Evolutionary conservation across 2,888 invertebrate species (phyloP).

Genomic region (Epistrophella euchroma): DNA sequence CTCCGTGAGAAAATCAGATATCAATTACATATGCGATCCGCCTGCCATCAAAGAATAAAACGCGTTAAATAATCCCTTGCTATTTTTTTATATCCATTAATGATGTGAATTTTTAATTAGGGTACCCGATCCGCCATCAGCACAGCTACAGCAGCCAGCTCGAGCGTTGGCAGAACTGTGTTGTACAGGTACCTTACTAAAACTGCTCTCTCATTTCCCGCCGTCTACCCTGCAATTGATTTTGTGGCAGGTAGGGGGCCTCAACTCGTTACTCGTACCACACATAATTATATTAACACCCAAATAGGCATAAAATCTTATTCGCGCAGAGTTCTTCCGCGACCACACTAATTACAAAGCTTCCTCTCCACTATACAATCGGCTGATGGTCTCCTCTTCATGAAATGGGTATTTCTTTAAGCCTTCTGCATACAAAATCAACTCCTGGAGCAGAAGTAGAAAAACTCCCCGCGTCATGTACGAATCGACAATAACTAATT

Average conservation of each 20-base stretch:
- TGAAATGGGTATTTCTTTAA: slow-evolving; percentile 5
- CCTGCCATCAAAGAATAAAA: slow-evolving; percentile 60
- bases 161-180: background rate
- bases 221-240: background rate
- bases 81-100: slow-evolving; percentile 63
- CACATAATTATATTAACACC: slow-evolving; percentile 75
- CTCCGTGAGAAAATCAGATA: slow-evolving; percentile 73
- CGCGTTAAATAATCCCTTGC: slow-evolving; percentile 65
- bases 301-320: slow-evolving; percentile 75
- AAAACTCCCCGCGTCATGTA: slow-evolving; percentile 75
- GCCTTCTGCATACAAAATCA: slow-evolving; percentile 33
- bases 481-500: slow-evolving; percentile 76
- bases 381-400: slow-evolving; percentile 34
- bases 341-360: slow-evolving; percentile 75
- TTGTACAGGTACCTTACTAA: slow-evolving; percentile 62
- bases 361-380: slow-evolving; percentile 31
- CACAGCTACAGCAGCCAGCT: background rate
- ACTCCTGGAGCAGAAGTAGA: slow-evolving; percentile 25
- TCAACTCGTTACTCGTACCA: slow-evolving; percentile 34
- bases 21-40: slow-evolving; percentile 71
- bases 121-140: slow-evolving; percentile 28
- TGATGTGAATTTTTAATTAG: slow-evolving; percentile 76
- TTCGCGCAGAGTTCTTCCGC: slow-evolving; percentile 68
- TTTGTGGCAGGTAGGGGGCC: background rate
- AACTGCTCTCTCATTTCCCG: slow-evolving; percentile 66